These are phyloP conservation scores for Epinotia bilunana DNA, from an alignment of 2,888 invertebrate genomes.

Conservation along the genomic window DNA sequence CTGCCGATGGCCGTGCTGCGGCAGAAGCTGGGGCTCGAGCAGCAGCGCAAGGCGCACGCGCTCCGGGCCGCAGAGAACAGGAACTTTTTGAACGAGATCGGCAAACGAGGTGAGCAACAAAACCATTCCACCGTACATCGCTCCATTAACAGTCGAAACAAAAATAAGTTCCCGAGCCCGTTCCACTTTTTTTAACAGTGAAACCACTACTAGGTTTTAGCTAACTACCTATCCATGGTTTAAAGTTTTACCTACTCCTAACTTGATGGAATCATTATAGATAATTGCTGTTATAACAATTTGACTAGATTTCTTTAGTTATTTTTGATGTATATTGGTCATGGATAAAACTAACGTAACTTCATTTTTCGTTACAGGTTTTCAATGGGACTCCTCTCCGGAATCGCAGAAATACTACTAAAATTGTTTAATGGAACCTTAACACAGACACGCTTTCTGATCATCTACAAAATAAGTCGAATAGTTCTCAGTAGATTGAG, in stretches of 20 bases:
- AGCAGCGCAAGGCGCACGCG: constrained; percentile 88
- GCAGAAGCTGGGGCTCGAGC: constrained; percentile 90
- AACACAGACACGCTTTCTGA: background rate
- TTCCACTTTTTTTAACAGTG: background rate
- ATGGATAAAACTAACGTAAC: background rate
- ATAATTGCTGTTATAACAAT: background rate
- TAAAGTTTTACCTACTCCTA: background rate
- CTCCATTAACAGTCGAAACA: background rate
- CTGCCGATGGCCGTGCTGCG: constrained; percentile 94
- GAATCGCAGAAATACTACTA: constrained; percentile 60
- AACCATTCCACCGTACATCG: constrained; percentile 14
- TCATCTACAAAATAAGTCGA: background rate
- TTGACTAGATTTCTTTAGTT: background rate
- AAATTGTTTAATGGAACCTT: constrained; percentile 33
- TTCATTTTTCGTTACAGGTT: constrained; percentile 57
- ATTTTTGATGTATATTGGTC: background rate
- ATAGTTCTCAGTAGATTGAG: background rate
- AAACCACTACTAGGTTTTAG: background rate
- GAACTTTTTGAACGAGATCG: constrained; percentile 89
- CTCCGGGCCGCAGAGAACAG: constrained; percentile 86
- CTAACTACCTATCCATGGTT: background rate
- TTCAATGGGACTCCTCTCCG: constrained; percentile 61
- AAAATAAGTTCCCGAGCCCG: constrained; percentile 1
- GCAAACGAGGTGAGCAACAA: constrained; percentile 85
- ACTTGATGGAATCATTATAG: background rate